Evolutionary conservation across 1,140 invertebrate genomes (phyloP), one percentile per base, ranked within the genome.

Genomic region (Drosophila takahashii): DNA sequence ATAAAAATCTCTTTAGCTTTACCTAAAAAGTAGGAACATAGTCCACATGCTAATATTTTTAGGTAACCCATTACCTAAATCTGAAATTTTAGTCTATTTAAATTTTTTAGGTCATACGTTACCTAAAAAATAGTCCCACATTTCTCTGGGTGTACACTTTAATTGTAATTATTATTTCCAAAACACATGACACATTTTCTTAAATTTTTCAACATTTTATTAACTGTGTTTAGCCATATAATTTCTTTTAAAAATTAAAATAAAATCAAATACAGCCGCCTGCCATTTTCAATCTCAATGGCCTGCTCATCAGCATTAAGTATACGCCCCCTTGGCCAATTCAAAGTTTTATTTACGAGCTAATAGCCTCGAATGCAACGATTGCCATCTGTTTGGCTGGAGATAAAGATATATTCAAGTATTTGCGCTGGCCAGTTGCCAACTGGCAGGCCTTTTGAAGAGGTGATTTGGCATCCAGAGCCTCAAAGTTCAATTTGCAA

Each of bases 401-500:
- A 41, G 70, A 57, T 57, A 70, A 70, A 48, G 51, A 70, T 70
- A 57, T 54, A 71, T 74, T 64, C 67, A 62, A 75, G 62, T 67
- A 62, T 76, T 80, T 66, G 34, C 15, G 27, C 58, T 84, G 80
- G 77, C 64, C 80, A 74, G 45, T 36, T 76, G 80, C 80, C 80
- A 79, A 53, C 41, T 79, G 80, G 76, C 65, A 57, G 65, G 65
- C 41, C 62, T 50, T 47, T 62, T 45, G 64, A 80, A 74, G 41
- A 18, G 62, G 81, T 78, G 81, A 86, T 85, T 85, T 85, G 81
- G 81, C 81, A 66, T 44, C 53, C 26, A 74, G 44, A 56, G 26
- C 36, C 69, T 86, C 83, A 81, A 59, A 66, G 77, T 78, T 85
- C 81, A 71, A 85, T 86, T 85, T 85, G 81, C 81, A 81, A 86